Evolutionary conservation across 1,140 invertebrate species (phyloP), one percentile per base, ranked within the genome.

Genomic region (Phortica variegata): DNA sequence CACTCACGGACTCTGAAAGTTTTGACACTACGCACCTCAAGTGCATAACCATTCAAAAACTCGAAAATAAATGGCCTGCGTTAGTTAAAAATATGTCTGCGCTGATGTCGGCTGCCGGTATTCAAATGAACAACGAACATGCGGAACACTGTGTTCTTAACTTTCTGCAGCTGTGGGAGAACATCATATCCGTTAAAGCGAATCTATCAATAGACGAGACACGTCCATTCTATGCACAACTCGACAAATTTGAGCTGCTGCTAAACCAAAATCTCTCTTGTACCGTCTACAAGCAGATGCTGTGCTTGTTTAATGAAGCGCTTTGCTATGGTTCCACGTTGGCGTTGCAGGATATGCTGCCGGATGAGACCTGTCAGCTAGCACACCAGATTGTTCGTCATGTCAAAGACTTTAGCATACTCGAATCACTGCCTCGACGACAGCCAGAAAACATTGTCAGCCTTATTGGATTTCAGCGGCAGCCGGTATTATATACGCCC

Each of bases 161-260:
- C 17, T 93, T 93, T 69, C 80, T 93, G 34, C 84, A 87, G 43
- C 77, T 93, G 8, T 93, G 91, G 90, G 89, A 92, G 68, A 88
- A 88, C 50, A 90, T 91, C n/a, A 93, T 94, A 65, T 92, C 89
- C 36, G 89, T 93, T 0, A 91, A 91, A 77, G 89, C 90, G 10
- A 93, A 93, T 79, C 79, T 94, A 17, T 92, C 89, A 16, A 85
- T 93, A 9, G 86, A 91, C 47, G 90, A 93, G 68, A 93, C 90
- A 3, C 90, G 92, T 65, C 86, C 90, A 3, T 94, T 92, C 73
- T 93, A 93, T 76, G 85, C 87, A 15, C 85, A 92, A 60, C 77
- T 93, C 47, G 88, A 91, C 56, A 83, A 84, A 56, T 87, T 93
- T 76, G 87, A 92, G 17, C 79, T 84, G 41, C 79, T 91, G 36